Evolutionary conservation across 2,797 vertebrate species (phyloP).

Genomic region (Vipera latastei): DNA sequence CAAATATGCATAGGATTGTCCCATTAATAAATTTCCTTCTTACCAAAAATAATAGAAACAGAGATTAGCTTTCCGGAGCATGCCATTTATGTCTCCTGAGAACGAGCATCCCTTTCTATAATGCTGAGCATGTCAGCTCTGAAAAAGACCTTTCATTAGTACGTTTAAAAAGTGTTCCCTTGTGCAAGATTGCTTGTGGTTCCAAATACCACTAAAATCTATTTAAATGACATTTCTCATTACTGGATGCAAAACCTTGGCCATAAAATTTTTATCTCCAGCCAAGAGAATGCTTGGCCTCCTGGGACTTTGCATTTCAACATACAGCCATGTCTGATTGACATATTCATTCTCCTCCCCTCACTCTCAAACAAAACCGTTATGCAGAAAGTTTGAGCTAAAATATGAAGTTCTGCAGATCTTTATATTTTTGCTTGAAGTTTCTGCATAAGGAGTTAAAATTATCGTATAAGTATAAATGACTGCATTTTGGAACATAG

Average conservation of each 20-base stretch:
- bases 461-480: neutral
- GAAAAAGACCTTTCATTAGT: neutral
- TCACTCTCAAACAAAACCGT: too few relatives aligned
- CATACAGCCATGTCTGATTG: neutral
- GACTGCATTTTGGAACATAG: neutral
- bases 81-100: slow-evolving; percentile 7
- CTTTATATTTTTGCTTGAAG: slow-evolving; percentile 14
- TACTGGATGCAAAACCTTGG: slow-evolving; percentile 37
- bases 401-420: neutral
- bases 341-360: slow-evolving; percentile 22
- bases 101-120: slow-evolving; percentile 2
- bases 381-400: too few relatives aligned
- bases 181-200: slow-evolving; percentile 18
- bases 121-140: neutral
- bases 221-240: slow-evolving; percentile 36
- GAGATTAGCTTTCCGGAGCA: neutral
- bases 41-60: slow-evolving; percentile 8
- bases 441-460: slow-evolving; percentile 4
- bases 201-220: slow-evolving; percentile 22
- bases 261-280: slow-evolving; percentile 39
- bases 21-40: slow-evolving; percentile 13
- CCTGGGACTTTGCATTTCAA: neutral
- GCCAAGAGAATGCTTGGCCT: neutral
- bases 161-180: slow-evolving; percentile 27
- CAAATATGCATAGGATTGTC: neutral